These are phyloP conservation scores for Sipunculus nudus DNA, from an alignment of 2,888 invertebrate species.

Conservation along the genomic window DNA sequence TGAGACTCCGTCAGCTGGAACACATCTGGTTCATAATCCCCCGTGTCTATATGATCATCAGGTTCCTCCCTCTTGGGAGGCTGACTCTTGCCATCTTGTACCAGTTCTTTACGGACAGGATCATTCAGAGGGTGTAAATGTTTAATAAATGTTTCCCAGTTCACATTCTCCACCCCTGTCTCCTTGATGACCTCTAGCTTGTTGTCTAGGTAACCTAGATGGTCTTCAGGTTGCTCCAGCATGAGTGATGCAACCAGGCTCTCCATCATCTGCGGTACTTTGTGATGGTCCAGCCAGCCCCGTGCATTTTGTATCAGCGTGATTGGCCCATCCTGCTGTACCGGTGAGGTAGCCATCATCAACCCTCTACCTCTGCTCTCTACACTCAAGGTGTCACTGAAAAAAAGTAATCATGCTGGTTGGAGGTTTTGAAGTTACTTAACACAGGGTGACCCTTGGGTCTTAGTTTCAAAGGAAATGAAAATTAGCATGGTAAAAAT, in stretches of 20 bases:
- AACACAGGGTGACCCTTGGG: no score
- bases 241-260: constrained; percentile 59
- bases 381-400: no score
- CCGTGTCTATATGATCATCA: neutral
- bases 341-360: no score
- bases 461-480: no score
- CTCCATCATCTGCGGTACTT: constrained; percentile 62
- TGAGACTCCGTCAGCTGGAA: constrained; percentile 58
- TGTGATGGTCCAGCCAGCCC: constrained; percentile 52
- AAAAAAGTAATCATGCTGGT: no score
- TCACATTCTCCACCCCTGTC: constrained; percentile 57
- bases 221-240: constrained; percentile 62
- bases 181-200: constrained; percentile 57
- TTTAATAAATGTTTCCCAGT: constrained; percentile 63
- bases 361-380: no score
- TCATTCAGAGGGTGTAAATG: constrained; percentile 59
- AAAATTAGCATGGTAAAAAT: no score
- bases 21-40: constrained; percentile 49
- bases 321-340: constrained; percentile 25
- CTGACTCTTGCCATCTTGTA: constrained; percentile 47
- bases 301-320: constrained; percentile 43
- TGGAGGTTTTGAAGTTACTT: no score
- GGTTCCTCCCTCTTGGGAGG: constrained; percentile 45
- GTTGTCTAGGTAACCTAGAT: constrained; percentile 54
- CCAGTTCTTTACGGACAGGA: constrained; percentile 44